These are phyloP conservation scores for Theocolax elegans DNA, from an alignment of 1,140 invertebrate genomes.

Conservation along the genomic window DNA sequence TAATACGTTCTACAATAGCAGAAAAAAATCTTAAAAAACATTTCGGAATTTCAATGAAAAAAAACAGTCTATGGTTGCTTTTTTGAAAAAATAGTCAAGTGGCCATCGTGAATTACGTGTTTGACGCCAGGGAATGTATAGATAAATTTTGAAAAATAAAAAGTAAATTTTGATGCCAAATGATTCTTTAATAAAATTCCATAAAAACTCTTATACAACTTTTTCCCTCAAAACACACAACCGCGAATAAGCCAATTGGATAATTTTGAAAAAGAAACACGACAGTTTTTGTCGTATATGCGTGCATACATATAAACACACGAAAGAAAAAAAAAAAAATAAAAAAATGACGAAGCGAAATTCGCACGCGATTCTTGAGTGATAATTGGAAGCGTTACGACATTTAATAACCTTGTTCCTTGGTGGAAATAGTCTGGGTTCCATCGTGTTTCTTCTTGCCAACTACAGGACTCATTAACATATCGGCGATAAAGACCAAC, in stretches of 20 bases:
- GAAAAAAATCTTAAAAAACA: too few relatives aligned
- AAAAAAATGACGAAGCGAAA: not conserved
- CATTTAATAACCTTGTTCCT: slow-evolving; percentile 56
- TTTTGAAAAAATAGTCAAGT: not conserved
- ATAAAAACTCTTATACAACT: too few relatives aligned
- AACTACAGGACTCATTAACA: slow-evolving; percentile 52
- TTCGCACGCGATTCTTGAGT: too few relatives aligned
- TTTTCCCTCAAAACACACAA: too few relatives aligned
- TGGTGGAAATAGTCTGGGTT: slow-evolving; percentile 51
- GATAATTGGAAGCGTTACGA: slow-evolving; percentile 7
- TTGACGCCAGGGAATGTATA: not conserved
- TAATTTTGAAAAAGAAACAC: slow-evolving; percentile 27
- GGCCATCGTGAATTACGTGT: not conserved
- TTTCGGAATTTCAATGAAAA: too few relatives aligned
- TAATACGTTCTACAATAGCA: too few relatives aligned
- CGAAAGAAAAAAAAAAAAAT: not conserved
- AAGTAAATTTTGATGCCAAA: slow-evolving; percentile 11
- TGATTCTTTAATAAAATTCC: not conserved
- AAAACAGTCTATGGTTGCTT: too few relatives aligned
- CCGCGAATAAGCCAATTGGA: slow-evolving; percentile 3
- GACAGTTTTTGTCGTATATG: too few relatives aligned
- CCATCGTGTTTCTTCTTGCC: slow-evolving; percentile 49
- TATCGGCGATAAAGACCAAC: slow-evolving; percentile 75
- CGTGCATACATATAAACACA: too few relatives aligned
- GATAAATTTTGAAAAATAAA: slow-evolving; percentile 27